These are phyloP conservation scores for Probaryconus sp. DNA, from an alignment of 1,140 invertebrate genomes.

Conservation along the genomic window DNA sequence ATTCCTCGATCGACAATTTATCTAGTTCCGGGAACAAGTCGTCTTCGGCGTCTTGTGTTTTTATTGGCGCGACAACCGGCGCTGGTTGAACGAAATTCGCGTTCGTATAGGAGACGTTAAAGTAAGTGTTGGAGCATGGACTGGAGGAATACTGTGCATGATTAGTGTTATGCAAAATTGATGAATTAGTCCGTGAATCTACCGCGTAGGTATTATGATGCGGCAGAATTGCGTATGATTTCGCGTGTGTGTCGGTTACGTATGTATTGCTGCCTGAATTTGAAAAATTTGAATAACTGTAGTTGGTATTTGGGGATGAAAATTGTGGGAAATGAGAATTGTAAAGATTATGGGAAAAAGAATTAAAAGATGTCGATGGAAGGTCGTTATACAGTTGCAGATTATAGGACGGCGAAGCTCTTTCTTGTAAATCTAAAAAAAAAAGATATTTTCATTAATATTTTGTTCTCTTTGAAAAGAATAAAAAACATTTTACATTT, in stretches of 20 bases:
- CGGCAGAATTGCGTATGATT: slow-evolving; percentile 56
- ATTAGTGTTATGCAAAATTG: slow-evolving; percentile 62
- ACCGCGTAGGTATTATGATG: slow-evolving; percentile 63
- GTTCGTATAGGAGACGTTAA: slow-evolving; percentile 69
- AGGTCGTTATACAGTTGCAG: slow-evolving; percentile 70
- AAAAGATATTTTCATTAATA: neutral
- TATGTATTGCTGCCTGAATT: slow-evolving; percentile 62
- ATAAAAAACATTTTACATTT: too few species aligned
- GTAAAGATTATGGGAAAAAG: too few species aligned
- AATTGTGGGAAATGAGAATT: slow-evolving; percentile 70
- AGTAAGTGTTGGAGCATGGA: slow-evolving; percentile 65
- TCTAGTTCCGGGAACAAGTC: slow-evolving; percentile 82
- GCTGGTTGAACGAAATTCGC: slow-evolving; percentile 54
- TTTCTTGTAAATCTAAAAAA: slow-evolving; percentile 72
- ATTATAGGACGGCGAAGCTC: slow-evolving; percentile 71
- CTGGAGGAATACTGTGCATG: slow-evolving; percentile 67
- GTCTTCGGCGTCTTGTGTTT: slow-evolving; percentile 50
- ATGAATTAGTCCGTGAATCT: slow-evolving; percentile 48
- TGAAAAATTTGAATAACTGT: slow-evolving; percentile 74
- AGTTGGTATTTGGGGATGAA: slow-evolving; percentile 71
- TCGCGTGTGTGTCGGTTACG: slow-evolving; percentile 55
- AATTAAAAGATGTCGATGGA: slow-evolving; percentile 71
- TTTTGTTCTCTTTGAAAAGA: too few species aligned
- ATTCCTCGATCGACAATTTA: slow-evolving; percentile 83
- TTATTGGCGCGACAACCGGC: slow-evolving; percentile 21